Percentiles rank a stretch among this genome's conserved stretches.
Conservation (phyloP, 2,113 vertebrate genomes). For the Peromyscus californicus region DNA sequence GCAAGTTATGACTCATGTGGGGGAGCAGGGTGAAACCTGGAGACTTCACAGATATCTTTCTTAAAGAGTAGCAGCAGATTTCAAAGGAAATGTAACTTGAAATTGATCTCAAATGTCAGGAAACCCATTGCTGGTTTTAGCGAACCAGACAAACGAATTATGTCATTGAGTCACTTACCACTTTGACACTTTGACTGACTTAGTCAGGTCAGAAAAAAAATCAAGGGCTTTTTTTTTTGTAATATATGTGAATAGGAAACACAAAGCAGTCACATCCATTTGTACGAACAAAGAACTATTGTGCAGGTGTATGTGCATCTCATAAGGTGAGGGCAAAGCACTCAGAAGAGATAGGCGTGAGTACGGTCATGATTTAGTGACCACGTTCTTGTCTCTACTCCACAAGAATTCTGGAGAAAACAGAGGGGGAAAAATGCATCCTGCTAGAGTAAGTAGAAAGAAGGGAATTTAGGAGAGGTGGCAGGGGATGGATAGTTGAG, state of each 20-base stretch:
- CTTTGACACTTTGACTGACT: conserved; percentile 54
- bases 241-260: neutral
- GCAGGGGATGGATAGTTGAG: conserved; percentile 70
- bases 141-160: conserved; percentile 65
- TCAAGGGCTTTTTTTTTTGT: neutral
- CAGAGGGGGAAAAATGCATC: neutral
- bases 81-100: conserved; percentile 77
- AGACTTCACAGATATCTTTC: conserved; percentile 70
- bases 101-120: conserved; percentile 61
- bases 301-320: neutral
- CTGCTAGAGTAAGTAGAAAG: neutral
- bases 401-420: neutral
- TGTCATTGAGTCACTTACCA: conserved; percentile 41
- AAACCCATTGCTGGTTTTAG: conserved; percentile 40
- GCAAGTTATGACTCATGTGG: neutral
- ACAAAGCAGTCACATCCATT: conserved; percentile 20
- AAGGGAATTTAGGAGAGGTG: conserved; percentile 64
- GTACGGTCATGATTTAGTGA: neutral
- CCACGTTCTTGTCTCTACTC: neutral
- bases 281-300: neutral
- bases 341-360: neutral
- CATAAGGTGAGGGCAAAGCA: neutral
- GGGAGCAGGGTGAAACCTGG: conserved; percentile 28
- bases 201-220: conserved; percentile 47
- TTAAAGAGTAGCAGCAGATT: conserved; percentile 72